Conservation (phyloP, 2,797 vertebrate species). For the Aeoliscus strigatus region DNA sequence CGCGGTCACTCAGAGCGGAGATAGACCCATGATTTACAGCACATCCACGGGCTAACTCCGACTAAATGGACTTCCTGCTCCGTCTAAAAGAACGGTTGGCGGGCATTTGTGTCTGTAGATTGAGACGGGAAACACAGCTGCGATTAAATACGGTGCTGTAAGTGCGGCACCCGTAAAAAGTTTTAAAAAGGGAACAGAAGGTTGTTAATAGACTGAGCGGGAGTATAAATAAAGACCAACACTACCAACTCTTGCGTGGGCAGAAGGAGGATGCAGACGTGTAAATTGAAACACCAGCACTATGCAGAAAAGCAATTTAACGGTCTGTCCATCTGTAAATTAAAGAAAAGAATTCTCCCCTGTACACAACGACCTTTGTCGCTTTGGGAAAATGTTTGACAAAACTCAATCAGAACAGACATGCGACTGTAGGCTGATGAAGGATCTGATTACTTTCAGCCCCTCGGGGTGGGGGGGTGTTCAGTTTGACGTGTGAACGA, state of each 20-base stretch:
- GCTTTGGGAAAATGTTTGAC: conserved; percentile 28
- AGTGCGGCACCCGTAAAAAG: background rate
- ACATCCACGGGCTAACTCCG: conserved; percentile 13
- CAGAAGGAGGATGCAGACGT: conserved; percentile 25
- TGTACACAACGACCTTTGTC: conserved; percentile 23
- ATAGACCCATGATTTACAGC: conserved; percentile 38
- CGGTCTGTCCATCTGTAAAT: conserved; percentile 41
- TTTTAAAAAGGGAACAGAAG: background rate
- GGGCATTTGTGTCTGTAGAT: conserved; percentile 7
- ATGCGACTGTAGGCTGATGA: conserved; percentile 16
- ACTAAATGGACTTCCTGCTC: conserved; percentile 9
- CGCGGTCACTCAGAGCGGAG: conserved; percentile 21
- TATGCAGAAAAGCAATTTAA: conserved; percentile 48
- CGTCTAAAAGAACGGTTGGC: conserved; percentile 3
- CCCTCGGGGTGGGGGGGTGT: conserved; percentile 14
- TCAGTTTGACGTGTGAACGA: too few relatives aligned
- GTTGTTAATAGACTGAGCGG: conserved; percentile 7
- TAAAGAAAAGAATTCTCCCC: conserved; percentile 46
- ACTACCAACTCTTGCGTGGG: conserved; percentile 21
- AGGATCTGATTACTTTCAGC: conserved; percentile 26
- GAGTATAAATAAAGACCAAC: conserved; percentile 13
- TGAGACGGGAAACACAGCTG: background rate
- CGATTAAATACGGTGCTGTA: conserved; percentile 3
- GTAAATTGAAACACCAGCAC: conserved; percentile 45
- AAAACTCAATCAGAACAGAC: conserved; percentile 23